Conservation (phyloP, 2,888 invertebrate genomes). For the Rhagonycha fulva region DNA sequence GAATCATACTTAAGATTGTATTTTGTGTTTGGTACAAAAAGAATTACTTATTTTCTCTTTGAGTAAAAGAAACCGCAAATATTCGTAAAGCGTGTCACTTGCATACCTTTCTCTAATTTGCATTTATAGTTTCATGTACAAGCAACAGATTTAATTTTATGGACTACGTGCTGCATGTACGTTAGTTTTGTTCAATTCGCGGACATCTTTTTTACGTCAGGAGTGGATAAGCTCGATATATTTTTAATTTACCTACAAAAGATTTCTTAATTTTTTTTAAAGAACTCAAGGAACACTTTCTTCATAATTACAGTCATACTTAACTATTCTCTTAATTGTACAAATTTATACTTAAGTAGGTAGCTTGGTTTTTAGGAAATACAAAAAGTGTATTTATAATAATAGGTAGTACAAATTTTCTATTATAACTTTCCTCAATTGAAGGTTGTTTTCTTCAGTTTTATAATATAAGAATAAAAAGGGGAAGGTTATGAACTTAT, state of each 20-base stretch:
- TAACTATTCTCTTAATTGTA: not conserved
- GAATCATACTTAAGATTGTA: not conserved
- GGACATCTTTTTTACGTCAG: not conserved
- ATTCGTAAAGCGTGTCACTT: constrained; percentile 6
- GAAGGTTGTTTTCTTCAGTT: not conserved
- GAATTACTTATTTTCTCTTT: constrained; percentile 1
- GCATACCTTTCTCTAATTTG: constrained; percentile 15
- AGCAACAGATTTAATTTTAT: constrained; percentile 2
- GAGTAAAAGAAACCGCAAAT: not conserved
- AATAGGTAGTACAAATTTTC: not conserved
- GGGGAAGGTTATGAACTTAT: no score
- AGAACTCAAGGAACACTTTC: not conserved
- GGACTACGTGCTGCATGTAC: not conserved
- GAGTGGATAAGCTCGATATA: not conserved
- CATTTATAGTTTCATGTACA: constrained; percentile 9
- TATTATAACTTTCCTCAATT: not conserved
- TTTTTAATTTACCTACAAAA: not conserved
- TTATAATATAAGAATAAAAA: no score
- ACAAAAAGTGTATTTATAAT: not conserved
- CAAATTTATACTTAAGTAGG: not conserved
- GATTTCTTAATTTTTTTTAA: not conserved
- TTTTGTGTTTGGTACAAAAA: not conserved
- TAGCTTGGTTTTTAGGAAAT: not conserved
- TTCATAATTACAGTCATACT: not conserved
- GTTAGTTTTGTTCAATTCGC: not conserved